Percentiles rank a stretch among this genome's conserved stretches.
phyloP scores from a whole-genome alignment of 1,140 invertebrate genomes.

The Helicoverpa armigera region DNA sequence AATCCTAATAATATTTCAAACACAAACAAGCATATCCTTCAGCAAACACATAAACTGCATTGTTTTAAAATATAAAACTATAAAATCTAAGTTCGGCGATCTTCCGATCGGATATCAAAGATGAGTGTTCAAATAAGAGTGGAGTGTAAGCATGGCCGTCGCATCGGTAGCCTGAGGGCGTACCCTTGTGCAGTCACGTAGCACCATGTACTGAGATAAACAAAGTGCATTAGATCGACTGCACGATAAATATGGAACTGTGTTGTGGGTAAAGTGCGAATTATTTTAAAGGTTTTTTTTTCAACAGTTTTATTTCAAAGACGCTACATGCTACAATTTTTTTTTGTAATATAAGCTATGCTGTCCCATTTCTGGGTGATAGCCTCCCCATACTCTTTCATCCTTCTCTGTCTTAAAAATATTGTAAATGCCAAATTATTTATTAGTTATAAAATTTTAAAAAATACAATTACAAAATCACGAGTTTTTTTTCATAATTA shows the following conservation, averaged over 20 bases:
- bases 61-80: constrained; percentile 47
- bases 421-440: no score
- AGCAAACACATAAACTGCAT: not conserved
- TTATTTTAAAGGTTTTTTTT: not conserved
- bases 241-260: constrained; percentile 24
- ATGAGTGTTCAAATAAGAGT: constrained; percentile 46
- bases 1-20: not conserved
- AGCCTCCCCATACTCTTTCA: no score
- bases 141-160: constrained; percentile 38
- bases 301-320: not conserved
- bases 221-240: constrained; percentile 47
- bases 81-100: constrained; percentile 55
- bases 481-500: no score
- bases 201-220: constrained; percentile 49
- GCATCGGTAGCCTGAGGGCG: constrained; percentile 45
- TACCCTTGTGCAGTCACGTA: constrained; percentile 47
- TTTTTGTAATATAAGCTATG: no score
- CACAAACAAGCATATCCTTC: not conserved
- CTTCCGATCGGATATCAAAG: constrained; percentile 52
- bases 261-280: constrained; percentile 1
- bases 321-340: not conserved
- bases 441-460: no score
- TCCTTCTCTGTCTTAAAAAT: no score
- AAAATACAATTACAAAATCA: no score
- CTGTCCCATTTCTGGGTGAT: no score